Base-by-base conservation (phyloP, 2,888 invertebrate genomes). In the Trichopria drosophilae region DNA sequence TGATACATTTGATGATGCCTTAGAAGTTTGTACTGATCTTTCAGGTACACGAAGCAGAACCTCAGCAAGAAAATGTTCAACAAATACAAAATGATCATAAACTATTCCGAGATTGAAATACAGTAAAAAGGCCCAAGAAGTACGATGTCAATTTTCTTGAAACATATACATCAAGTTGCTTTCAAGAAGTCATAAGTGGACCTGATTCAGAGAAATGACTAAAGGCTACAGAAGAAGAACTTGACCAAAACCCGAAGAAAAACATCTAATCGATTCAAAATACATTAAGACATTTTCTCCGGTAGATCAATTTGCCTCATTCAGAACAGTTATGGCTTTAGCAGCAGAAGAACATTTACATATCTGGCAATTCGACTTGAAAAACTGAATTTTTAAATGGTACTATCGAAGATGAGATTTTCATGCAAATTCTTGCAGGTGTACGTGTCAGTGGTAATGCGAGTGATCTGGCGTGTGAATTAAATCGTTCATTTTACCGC, bases 321-420 rank as follows among this genome's bases (percentile, higher is more conserved):
- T 53, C 12, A 37, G 55, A 24, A 34, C 57, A 3, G 22, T 62
- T 13, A 36, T 59, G 9, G 51, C 60, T 3, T 36, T 43, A 4
- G 36, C 43, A 26, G 50, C 58, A 1, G 43, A 22, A 24, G 37
- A 50, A 13, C 35, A 59, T 35, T 48, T 60, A 4, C 47, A 59
- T 16, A 10, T 58, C 15, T 6, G 23, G 1, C 60, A 58, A 24
- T 59, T 57, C 34, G 57, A 56, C 19, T 51, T 59, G n/a, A 4
- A 47, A 51, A 36, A 57, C 56, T 3, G 58, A 56, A 3, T 60
- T 59, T 31, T 32, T 60, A 0, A 49, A 59, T 23, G 61, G 59
- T 3, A 19, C 47, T 6, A 46, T 62, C 3, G 31, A 53, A 12
- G 58, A 59, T 24, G 32, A 41, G 0, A 37, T 59, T 3, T 57